These are phyloP conservation scores for Nephrotoma appendiculata DNA, from an alignment of 2,888 invertebrate genomes.

Conservation along the genomic window DNA sequence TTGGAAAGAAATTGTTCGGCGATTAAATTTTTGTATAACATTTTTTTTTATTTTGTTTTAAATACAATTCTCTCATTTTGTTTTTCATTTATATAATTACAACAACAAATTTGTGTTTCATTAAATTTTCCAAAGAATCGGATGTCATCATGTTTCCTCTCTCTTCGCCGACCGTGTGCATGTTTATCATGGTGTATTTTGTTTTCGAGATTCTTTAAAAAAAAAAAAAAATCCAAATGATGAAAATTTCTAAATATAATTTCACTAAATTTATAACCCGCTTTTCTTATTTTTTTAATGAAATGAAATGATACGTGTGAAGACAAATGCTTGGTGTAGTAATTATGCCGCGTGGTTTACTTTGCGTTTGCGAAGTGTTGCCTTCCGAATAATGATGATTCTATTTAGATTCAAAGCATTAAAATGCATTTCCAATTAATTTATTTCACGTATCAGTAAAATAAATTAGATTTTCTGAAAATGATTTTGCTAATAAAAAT, in stretches of 20 bases:
- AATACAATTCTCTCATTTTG: neutral
- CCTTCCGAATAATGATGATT: neutral
- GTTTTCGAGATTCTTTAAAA: neutral
- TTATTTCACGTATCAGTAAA: neutral
- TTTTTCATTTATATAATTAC: neutral
- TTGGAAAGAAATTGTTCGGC: constrained; percentile 76
- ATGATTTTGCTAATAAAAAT: neutral
- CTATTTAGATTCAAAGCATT: neutral
- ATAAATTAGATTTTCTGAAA: neutral
- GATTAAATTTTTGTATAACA: constrained; percentile 39
- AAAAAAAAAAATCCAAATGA: neutral
- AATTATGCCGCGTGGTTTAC: neutral
- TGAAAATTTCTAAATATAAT: neutral
- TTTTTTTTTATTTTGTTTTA: neutral
- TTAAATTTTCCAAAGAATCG: neutral
- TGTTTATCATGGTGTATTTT: neutral
- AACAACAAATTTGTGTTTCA: neutral
- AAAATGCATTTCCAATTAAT: neutral
- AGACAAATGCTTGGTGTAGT: neutral
- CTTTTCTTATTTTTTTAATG: neutral
- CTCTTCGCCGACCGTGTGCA: neutral
- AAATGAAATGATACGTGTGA: neutral
- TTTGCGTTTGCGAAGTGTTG: neutral
- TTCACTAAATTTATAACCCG: neutral
- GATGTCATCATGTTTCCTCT: neutral